Evolutionary conservation across 2,888 invertebrate genomes (phyloP).

Genomic region (Orthosia cruda): DNA sequence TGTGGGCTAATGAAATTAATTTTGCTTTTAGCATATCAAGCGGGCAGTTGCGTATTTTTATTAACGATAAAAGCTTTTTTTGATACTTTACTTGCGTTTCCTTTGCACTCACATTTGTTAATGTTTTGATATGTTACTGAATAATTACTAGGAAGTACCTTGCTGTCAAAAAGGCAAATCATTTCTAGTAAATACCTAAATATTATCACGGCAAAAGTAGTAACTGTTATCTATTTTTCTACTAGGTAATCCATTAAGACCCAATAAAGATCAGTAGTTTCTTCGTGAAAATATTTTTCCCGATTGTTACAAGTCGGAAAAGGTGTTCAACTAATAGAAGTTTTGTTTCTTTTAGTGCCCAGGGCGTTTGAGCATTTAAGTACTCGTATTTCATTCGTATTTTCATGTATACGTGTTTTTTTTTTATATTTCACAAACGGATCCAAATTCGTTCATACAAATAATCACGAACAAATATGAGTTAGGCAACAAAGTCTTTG

Average conservation of each 20-base stretch:
- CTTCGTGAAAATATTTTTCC: conserved; percentile 7
- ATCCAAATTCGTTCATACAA: too few species aligned
- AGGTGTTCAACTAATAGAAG: conserved; percentile 5
- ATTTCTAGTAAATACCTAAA: too few species aligned
- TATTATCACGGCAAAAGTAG: too few species aligned
- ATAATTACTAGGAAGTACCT: too few species aligned
- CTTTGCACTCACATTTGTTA: not conserved
- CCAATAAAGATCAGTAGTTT: conserved; percentile 2
- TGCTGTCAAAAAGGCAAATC: too few species aligned
- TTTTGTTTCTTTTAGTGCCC: not conserved
- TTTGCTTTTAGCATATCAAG: conserved; percentile 10
- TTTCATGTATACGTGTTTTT: not conserved
- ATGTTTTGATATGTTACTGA: too few species aligned
- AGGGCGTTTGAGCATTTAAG: not conserved
- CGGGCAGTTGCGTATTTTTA: not conserved
- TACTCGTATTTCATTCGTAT: not conserved
- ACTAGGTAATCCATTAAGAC: conserved; percentile 2
- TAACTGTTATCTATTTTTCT: not conserved
- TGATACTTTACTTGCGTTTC: not conserved
- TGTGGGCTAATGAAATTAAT: conserved; percentile 18
- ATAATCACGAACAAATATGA: too few species aligned
- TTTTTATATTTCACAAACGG: too few species aligned
- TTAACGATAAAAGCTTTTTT: conserved; percentile 1
- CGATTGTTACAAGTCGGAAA: not conserved
- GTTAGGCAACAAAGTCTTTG: not conserved